A percentile compares a stretch with the other conserved stretches of the same genome.
Evolutionary conservation across 1,140 invertebrate species (phyloP).

Genomic region (Drosophila ogumai): DNA sequence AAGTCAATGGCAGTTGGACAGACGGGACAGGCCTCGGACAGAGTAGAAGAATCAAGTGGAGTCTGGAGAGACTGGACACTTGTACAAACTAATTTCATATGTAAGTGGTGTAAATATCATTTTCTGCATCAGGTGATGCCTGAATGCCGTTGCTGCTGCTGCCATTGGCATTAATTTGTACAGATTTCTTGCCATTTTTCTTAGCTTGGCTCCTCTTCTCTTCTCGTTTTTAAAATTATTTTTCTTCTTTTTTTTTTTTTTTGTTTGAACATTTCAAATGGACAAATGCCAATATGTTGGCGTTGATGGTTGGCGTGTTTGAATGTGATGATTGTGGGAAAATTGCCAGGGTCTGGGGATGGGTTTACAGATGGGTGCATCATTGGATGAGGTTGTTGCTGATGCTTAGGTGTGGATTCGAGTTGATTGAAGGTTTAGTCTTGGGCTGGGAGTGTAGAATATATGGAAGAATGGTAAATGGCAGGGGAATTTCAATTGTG

Average conservation of each 20-base stretch:
- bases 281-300: slow-evolving; percentile 77
- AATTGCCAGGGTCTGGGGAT: slow-evolving; percentile 36
- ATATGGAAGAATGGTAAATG: slow-evolving; percentile 15
- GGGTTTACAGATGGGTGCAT: slow-evolving; percentile 32
- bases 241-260: not conserved
- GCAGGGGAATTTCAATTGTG: slow-evolving; percentile 17
- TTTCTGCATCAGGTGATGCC: slow-evolving; percentile 54
- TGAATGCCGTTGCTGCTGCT: slow-evolving; percentile 31
- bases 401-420: slow-evolving; percentile 55
- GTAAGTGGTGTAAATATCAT: slow-evolving; percentile 84
- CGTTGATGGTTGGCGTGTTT: slow-evolving; percentile 67
- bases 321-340: slow-evolving; percentile 75
- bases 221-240: not conserved
- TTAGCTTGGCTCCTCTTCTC: slow-evolving; percentile 13
- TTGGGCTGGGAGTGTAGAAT: slow-evolving; percentile 21
- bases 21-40: slow-evolving; percentile 11
- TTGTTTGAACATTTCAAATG: slow-evolving; percentile 55
- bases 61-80: slow-evolving; percentile 29
- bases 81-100: slow-evolving; percentile 83
- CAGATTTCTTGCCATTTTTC: slow-evolving; percentile 62
- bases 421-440: slow-evolving; percentile 36
- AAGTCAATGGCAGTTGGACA: slow-evolving; percentile 54
- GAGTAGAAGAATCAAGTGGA: not conserved
- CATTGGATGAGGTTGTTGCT: slow-evolving; percentile 7
- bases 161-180: slow-evolving; percentile 75